Evolutionary conservation across 2,888 invertebrate genomes (phyloP), one percentile per base, ranked within the genome.

Genomic region (Copidosoma aretas): DNA sequence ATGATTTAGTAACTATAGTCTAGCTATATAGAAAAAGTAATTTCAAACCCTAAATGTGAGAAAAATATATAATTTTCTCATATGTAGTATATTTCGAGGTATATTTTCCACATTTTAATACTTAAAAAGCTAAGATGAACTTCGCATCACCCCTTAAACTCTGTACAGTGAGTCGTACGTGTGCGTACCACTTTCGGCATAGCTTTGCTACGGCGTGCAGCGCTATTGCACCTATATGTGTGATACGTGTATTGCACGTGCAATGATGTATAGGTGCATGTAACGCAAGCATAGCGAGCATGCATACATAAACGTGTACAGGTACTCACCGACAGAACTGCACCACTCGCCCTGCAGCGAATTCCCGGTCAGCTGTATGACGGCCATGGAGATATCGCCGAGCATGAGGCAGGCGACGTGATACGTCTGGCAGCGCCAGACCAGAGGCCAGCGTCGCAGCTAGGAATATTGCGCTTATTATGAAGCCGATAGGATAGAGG

Each of bases 361-460:
- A 75, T 87, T 86, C 10, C 89, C 88, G 60, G 89, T 89, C 66
- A 93, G 87, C 84, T 93, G 93, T 76, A 91, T 91, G 80, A 90
- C 88, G 74, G 92, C 93, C 82, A 94, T 87, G 79, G 93, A 86
- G 74, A 92, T 87, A 85, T 94, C 92, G 72, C 93, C 94, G 78
- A 93, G 86, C 84, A 94, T 89, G 74, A 94, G 89, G 80, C 93
- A 93, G 72, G 90, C 90, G 75, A 94, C 93, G 84, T 94, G 93
- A 85, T 93, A 91, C 75, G 93, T 93, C 86, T 94, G 94, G 82
- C 94, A 94, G 78, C 93, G 88, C 92, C 94, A 94, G 84, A 21
- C 93, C 91, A 15, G 93, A 91, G 57, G 90, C 91, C 78, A 94
- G 85, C 63, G 94, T 94, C 21, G 93, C 91, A 52, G 91, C 90